phyloP scores from a whole-genome alignment of 1,140 invertebrate genomes.

The Ridgeia piscesae region DNA sequence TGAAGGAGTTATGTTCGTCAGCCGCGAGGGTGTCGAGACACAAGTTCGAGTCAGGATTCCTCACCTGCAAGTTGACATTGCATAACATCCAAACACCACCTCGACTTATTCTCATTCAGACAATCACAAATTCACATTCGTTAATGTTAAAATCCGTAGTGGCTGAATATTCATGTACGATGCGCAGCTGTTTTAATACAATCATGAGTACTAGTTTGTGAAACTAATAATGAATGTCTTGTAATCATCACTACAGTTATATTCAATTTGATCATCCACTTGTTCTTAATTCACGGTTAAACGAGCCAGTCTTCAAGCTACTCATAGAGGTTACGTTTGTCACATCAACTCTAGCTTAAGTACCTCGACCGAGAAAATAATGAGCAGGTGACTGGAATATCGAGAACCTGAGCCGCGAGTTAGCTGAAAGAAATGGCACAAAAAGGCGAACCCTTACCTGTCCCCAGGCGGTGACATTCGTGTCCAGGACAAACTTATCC shows the following conservation, averaged over 20 bases:
- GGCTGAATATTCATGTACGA: too few relatives aligned
- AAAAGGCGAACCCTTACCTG: constrained; percentile 45
- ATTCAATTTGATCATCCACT: too few relatives aligned
- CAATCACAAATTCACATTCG: too few relatives aligned
- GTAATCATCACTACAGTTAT: too few relatives aligned
- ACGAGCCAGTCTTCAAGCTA: constrained; percentile 31
- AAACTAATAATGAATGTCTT: too few relatives aligned
- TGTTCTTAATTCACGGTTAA: not conserved
- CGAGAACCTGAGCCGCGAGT: not conserved
- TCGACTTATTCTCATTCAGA: too few relatives aligned
- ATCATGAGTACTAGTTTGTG: too few relatives aligned
- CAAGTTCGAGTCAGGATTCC: constrained; percentile 62
- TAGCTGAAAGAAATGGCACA: not conserved
- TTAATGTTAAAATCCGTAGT: too few relatives aligned
- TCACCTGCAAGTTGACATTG: constrained; percentile 53
- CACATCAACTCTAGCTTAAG: too few relatives aligned
- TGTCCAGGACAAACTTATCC: constrained; percentile 81
- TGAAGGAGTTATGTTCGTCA: constrained; percentile 2
- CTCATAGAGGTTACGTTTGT: constrained; percentile 7
- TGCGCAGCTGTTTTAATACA: too few relatives aligned
- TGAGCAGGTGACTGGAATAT: not conserved
- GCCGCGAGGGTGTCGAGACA: constrained; percentile 75
- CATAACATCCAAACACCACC: not conserved
- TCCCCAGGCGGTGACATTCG: constrained; percentile 77
- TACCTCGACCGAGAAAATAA: not conserved